Evolutionary conservation across 2,888 invertebrate species (phyloP), one percentile per base, ranked within the genome.

Genomic region (Hemithea aestivaria): DNA sequence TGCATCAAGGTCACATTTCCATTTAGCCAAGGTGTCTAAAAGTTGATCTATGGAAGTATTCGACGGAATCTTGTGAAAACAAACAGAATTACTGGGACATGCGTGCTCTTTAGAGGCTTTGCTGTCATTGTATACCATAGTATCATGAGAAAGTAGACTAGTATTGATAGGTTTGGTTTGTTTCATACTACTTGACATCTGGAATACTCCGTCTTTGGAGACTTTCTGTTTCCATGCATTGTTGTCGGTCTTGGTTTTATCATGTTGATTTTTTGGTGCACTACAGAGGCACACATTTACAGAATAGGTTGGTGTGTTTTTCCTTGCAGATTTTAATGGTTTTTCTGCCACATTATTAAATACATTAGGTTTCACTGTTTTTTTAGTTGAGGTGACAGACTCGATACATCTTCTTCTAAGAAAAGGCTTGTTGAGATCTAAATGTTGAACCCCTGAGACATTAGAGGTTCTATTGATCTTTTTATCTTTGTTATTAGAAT

Each of bases 21-120:
- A 70, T 43, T 69, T 65, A 1, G 51, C 40, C 44, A 83, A 66
- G 7, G 58, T 70, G 34, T 70, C 59, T 28, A 85, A 57, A 33
- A 84, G 59, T 40, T 67, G 66, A 47, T 84, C 73, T 41, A 85
- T 66, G 2, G 85, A 85, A 23, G 70, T 68, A 37, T 63, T 75
- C 27, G 85, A 85, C 21, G 84, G 84, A 3, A 59, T 40, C 61
- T 74, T 81, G 53, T 75, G 64, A 45, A 84, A 79, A 64, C 85
- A 84, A 40, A 51, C 53, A 48, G 71, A 70, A 20, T 69, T 52
- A 29, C 54, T 70, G 23, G 48, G 48, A 46, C 77, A 81, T 8
- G 28, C 20, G 10, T 36, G 20, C n/a, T 57, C 38, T 10, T 30
- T 36, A 10, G 45, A 45, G 2, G 20, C 40, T 29, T 58, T 58